Percentiles rank a stretch among this genome's conserved stretches.
phyloP scores from a whole-genome alignment of 2,888 invertebrate species.

The Synanthedon vespiformis region DNA sequence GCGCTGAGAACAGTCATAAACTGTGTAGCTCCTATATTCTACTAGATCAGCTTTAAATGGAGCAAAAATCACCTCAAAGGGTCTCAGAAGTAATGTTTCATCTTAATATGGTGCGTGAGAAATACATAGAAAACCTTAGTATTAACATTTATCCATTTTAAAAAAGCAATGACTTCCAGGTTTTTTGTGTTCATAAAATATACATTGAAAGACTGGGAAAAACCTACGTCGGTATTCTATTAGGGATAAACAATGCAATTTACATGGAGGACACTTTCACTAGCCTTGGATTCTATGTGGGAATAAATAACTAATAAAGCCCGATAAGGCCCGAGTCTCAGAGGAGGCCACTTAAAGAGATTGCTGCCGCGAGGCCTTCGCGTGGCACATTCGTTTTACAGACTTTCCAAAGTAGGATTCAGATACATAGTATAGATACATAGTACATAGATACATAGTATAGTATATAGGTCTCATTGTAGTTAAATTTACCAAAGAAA shows the following conservation, averaged over 20 bases:
- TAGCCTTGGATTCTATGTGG: slow-evolving; percentile 23
- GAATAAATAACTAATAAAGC: slow-evolving; percentile 64
- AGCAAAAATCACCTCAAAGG: no score
- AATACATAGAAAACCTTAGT: no score
- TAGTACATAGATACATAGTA: slow-evolving; percentile 7
- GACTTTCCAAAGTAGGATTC: slow-evolving; percentile 31
- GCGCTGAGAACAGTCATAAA: no score
- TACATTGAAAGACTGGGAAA: background rate
- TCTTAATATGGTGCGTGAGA: no score
- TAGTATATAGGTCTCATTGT: no score
- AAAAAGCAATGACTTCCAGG: no score
- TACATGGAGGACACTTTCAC: slow-evolving; percentile 38
- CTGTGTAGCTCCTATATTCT: no score
- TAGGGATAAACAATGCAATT: slow-evolving; percentile 36
- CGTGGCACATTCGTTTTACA: slow-evolving; percentile 30
- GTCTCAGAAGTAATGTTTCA: no score
- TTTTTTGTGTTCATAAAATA: no score
- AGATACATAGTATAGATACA: slow-evolving; percentile 7
- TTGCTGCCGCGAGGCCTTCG: slow-evolving; percentile 50
- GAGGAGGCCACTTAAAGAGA: slow-evolving; percentile 53
- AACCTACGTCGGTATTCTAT: slow-evolving; percentile 4
- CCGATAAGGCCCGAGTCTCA: slow-evolving; percentile 32
- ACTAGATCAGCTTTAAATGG: no score
- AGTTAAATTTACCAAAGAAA: no score
- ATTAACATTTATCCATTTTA: no score